These are phyloP conservation scores for Cladopsammia gracilis DNA, from an alignment of 64 coral and sea anemone genomes.

Conservation along the genomic window DNA sequence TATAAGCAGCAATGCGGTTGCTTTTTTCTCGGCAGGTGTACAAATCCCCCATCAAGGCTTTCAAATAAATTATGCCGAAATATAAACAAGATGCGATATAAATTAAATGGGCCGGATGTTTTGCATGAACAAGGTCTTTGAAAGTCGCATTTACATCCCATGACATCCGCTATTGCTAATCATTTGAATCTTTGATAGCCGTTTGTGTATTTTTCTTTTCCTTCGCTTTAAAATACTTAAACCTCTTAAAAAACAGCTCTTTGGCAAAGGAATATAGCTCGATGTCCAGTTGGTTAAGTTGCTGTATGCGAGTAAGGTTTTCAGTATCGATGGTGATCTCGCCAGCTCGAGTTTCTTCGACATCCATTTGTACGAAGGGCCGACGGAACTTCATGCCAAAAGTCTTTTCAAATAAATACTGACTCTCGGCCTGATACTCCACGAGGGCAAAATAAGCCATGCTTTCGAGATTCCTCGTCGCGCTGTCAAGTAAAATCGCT, in stretches of 20 bases:
- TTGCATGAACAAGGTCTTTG: neutral
- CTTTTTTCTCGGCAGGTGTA: no score
- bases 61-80: no score
- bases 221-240: slow-evolving; percentile 66
- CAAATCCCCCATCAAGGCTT: no score
- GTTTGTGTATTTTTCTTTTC: neutral
- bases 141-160: neutral
- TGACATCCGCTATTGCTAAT: neutral
- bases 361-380: slow-evolving; percentile 68
- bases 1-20: no score
- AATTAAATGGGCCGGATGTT: neutral
- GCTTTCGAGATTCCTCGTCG: slow-evolving; percentile 78
- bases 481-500: slow-evolving; percentile 85
- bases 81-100: no score
- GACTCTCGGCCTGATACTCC: slow-evolving; percentile 94
- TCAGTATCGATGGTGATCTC: neutral
- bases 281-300: slow-evolving; percentile 66
- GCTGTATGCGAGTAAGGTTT: slow-evolving; percentile 27
- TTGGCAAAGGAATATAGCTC: slow-evolving; percentile 72
- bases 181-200: neutral
- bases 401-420: slow-evolving; percentile 97
- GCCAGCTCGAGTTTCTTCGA: slow-evolving; percentile 45
- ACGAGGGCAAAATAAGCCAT: slow-evolving; percentile 98
- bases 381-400: slow-evolving; percentile 87
- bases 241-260: slow-evolving; percentile 75